These are phyloP conservation scores for Gobio gobio DNA, from an alignment of 2,113 vertebrate species.

Conservation along the genomic window DNA sequence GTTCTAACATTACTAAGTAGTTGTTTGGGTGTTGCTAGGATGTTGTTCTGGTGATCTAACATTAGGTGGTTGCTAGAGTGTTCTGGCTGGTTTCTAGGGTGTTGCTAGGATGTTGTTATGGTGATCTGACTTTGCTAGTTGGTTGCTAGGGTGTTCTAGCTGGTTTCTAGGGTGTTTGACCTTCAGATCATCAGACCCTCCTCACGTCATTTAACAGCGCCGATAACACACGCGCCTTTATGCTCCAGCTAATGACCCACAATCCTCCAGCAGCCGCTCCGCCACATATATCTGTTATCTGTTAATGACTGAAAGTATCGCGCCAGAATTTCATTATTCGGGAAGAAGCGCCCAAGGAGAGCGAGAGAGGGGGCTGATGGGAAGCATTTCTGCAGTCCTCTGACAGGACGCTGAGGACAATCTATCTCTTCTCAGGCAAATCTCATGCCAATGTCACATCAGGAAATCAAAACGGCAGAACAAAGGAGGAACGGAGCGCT, in stretches of 20 bases:
- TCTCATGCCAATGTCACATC: background rate
- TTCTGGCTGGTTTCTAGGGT: too few relatives aligned
- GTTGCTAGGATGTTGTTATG: too few relatives aligned
- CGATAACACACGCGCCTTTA: background rate
- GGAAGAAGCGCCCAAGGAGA: background rate
- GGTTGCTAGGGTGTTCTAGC: too few relatives aligned
- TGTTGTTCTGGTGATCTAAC: too few relatives aligned
- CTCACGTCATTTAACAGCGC: background rate
- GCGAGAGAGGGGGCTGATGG: background rate
- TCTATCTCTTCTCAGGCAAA: background rate
- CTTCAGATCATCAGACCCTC: conserved; percentile 8
- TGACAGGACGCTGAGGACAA: background rate
- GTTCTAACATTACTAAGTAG: too few relatives aligned
- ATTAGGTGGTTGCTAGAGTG: too few relatives aligned
- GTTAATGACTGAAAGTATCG: background rate
- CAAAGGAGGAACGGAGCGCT: background rate
- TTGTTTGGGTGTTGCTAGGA: too few relatives aligned
- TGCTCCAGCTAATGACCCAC: background rate
- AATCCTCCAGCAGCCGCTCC: background rate
- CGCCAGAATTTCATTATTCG: background rate
- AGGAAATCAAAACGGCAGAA: background rate
- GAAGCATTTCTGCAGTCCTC: background rate
- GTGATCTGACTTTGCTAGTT: too few relatives aligned
- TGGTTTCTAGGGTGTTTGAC: background rate
- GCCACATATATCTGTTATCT: background rate